phyloP scores from a whole-genome alignment of 2,888 invertebrate genomes.

The Herminia tarsipennalis region DNA sequence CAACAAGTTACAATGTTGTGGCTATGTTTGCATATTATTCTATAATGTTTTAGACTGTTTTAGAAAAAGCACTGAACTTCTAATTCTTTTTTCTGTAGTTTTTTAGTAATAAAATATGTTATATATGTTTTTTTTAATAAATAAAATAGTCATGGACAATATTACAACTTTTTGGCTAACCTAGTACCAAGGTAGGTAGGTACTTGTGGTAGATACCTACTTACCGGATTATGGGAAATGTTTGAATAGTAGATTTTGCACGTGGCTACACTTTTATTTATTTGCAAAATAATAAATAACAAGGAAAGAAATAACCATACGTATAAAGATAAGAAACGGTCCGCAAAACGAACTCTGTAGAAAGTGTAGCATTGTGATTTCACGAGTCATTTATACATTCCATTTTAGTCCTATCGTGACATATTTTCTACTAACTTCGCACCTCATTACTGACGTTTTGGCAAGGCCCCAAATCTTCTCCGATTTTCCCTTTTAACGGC shows the following conservation, averaged over 20 bases:
- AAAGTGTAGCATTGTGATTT: conserved; percentile 28
- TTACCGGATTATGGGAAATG: too few relatives aligned
- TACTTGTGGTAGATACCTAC: too few relatives aligned
- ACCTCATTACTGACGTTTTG: conserved; percentile 36
- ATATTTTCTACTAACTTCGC: conserved; percentile 29
- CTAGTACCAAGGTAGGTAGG: too few relatives aligned
- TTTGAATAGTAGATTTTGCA: too few relatives aligned
- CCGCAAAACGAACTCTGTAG: background rate
- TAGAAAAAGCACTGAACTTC: background rate
- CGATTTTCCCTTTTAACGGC: conserved; percentile 31
- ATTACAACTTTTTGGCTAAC: too few relatives aligned
- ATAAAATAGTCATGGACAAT: too few relatives aligned
- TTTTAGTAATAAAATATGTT: background rate
- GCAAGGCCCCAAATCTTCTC: conserved; percentile 30
- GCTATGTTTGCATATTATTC: background rate
- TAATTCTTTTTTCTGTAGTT: background rate
- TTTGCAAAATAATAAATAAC: background rate
- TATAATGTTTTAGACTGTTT: background rate
- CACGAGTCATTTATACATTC: conserved; percentile 25
- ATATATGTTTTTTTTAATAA: background rate
- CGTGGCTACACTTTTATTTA: too few relatives aligned
- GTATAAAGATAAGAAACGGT: background rate
- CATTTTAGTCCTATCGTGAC: conserved; percentile 15
- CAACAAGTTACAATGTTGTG: background rate
- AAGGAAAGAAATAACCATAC: background rate